Conservation (phyloP, 2,113 vertebrate species). For the Colius striatus region DNA sequence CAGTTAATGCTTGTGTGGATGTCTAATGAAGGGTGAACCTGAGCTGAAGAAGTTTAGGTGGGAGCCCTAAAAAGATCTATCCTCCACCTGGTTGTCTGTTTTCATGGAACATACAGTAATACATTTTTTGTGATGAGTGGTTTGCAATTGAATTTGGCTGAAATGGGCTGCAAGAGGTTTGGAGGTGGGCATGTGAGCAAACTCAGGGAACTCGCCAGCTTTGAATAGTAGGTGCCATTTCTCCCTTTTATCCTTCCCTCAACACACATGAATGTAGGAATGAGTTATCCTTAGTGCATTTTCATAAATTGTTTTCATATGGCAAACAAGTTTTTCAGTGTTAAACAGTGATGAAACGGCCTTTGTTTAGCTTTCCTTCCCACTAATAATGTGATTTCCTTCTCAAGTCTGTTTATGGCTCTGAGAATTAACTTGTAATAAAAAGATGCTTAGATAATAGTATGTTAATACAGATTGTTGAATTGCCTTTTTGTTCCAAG, state of each 20-base stretch:
- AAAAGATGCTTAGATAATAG: not conserved
- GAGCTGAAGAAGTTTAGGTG: not conserved
- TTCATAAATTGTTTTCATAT: slow-evolving; percentile 23
- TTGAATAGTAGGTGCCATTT: not conserved
- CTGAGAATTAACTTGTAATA: slow-evolving; percentile 52
- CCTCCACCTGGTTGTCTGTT: not conserved
- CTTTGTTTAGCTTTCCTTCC: slow-evolving; percentile 50
- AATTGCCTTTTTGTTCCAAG: not conserved
- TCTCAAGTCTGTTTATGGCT: slow-evolving; percentile 43
- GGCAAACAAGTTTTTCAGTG: slow-evolving; percentile 26
- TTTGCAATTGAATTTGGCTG: not conserved
- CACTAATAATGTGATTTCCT: slow-evolving; percentile 47
- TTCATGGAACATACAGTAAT: not conserved
- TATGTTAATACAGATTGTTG: not conserved
- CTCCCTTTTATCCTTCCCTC: not conserved
- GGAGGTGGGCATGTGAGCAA: not conserved
- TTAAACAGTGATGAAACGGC: not conserved
- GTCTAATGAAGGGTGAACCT: not conserved
- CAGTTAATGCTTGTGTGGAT: not conserved
- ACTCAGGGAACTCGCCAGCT: not conserved
- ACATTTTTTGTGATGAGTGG: not conserved
- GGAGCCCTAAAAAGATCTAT: not conserved
- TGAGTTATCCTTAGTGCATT: not conserved
- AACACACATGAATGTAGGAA: not conserved
- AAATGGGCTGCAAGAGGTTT: not conserved